These are phyloP conservation scores for Eriocheir sinensis DNA, from an alignment of 1,140 invertebrate genomes.

Conservation along the genomic window DNA sequence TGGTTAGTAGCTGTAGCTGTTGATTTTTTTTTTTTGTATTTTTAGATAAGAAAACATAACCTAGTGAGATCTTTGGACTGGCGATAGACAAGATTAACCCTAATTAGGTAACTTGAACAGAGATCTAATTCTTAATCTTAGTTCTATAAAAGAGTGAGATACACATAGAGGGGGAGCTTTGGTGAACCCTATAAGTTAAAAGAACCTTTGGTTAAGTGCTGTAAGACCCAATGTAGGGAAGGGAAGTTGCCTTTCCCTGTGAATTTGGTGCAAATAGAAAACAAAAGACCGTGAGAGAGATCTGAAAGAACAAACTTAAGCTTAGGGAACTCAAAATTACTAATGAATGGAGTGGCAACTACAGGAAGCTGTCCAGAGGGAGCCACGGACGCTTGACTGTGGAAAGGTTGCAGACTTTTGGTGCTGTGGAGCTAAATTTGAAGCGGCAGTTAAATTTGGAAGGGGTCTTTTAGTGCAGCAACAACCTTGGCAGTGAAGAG, in stretches of 20 bases:
- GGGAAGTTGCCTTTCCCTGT: background rate
- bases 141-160: background rate
- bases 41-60: slow-evolving; percentile 47
- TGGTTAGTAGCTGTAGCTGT: slow-evolving; percentile 33
- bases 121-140: background rate
- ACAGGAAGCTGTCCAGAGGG: background rate
- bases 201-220: slow-evolving; percentile 61
- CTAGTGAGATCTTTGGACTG: slow-evolving; percentile 66
- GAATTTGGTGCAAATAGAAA: slow-evolving; percentile 32
- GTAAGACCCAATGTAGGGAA: slow-evolving; percentile 32
- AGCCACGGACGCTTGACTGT: no score
- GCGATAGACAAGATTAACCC: background rate
- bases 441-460: background rate
- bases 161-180: slow-evolving; percentile 25
- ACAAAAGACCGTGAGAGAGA: background rate
- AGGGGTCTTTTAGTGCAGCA: background rate
- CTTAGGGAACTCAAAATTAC: background rate
- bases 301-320: background rate
- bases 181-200: slow-evolving; percentile 40
- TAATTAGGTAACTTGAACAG: background rate
- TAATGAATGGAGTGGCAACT: background rate
- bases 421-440: background rate
- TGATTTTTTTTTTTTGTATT: slow-evolving; percentile 54
- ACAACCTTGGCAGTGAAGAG: background rate
- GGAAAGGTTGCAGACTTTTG: background rate